Base-by-base conservation (phyloP, 2,888 invertebrate genomes). In the Gnatocerus cornutus region DNA sequence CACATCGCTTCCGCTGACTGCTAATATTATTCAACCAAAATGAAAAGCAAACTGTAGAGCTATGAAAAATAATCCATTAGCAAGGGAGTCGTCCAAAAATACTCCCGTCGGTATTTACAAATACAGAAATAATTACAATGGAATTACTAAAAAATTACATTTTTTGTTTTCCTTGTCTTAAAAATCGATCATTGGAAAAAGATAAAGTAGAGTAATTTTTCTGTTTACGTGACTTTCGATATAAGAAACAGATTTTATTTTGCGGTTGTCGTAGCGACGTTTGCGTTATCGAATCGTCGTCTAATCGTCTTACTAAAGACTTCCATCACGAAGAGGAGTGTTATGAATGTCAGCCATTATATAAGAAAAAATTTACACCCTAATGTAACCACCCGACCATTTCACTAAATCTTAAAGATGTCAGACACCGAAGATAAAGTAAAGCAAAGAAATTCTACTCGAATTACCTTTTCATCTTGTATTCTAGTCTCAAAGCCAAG, bases 301-400 rank as follows among this genome's bases (percentile, higher is more conserved):
- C 29, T 65, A 65, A 65, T 65, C 65, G 65, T 45, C 65, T 65
- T 65, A 56, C 46, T 56, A 56, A 65, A 33, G 39, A 46, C 56
- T 56, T 56, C 37, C 65, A 56, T 65, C 64, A 53, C 53, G 53
- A 52, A 61, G 10, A 48, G 37, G 21, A 62, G 48, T 59, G 62
- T 50, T 50, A 52, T 50, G 41, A 62, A 62, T 62, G 50, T 62
- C 14, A 39, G 27, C 52, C 13, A 52, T 50, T 50, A 62, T 50
- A 58, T 10, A 30, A 59, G 30, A 37, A 61, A 48, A 56, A 41
- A 29, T 50, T 39, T 61, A 21, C 48, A 16, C 16, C 14, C 61
- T 29, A 62, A 50, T 29, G 50, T 52, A 52, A 55, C 53, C 43
- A 43, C 16, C 48, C 48, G 48, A 27, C 48, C 29, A 10, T 50